These are phyloP conservation scores for Dolichotis patagonum DNA, from an alignment of 2,113 vertebrate genomes.

Conservation along the genomic window DNA sequence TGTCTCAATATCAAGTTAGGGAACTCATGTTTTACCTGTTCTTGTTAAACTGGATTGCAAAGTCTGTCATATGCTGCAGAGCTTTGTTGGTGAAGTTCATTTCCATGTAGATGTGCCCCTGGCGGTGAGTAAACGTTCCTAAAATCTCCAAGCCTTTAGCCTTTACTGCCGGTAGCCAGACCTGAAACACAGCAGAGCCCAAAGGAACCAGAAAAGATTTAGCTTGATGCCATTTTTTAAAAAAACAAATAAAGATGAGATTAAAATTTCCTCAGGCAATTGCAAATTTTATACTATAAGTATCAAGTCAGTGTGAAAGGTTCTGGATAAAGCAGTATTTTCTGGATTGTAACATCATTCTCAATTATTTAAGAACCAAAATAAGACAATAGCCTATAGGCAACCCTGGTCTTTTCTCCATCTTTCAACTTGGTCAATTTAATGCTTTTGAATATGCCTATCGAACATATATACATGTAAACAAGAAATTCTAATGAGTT, in stretches of 20 bases:
- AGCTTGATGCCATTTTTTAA: background rate
- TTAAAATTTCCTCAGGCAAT: constrained; percentile 44
- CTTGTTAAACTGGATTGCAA: constrained; percentile 99
- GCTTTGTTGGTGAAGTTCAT: constrained; percentile 99
- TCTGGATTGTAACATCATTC: constrained; percentile 31
- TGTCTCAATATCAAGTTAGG: background rate
- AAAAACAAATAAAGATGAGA: constrained; percentile 25
- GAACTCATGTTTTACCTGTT: constrained; percentile 91
- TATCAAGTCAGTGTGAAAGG: constrained; percentile 47
- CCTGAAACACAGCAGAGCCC: constrained; percentile 85
- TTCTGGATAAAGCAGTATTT: constrained; percentile 2
- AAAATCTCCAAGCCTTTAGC: constrained; percentile 98
- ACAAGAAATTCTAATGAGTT: background rate
- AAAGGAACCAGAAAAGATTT: constrained; percentile 29
- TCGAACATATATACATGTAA: background rate
- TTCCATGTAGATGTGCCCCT: constrained; percentile 99
- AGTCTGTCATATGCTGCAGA: constrained; percentile 99
- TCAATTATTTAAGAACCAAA: constrained; percentile 31
- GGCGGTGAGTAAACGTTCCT: constrained; percentile 96
- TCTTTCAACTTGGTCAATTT: constrained; percentile 1
- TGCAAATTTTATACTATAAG: constrained; percentile 22
- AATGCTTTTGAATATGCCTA: background rate
- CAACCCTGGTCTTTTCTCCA: background rate
- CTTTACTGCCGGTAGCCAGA: constrained; percentile 98
- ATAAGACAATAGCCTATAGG: background rate